phyloP scores from a whole-genome alignment of 2,113 vertebrate species.

The Erpornis zantholeuca region DNA sequence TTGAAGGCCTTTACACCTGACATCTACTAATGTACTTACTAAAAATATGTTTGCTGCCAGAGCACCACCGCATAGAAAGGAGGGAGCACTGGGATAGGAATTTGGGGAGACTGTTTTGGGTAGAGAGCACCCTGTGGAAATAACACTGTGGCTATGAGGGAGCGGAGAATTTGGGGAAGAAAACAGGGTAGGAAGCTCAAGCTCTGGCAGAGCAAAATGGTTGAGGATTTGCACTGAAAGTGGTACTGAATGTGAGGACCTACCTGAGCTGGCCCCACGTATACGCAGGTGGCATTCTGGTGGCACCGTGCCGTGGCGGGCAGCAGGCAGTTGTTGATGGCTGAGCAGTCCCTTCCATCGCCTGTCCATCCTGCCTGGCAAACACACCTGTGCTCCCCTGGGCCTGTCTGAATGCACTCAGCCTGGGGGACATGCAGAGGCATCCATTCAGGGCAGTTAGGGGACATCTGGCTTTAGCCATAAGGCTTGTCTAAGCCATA shows the following conservation, averaged over 20 bases:
- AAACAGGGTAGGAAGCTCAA: neutral
- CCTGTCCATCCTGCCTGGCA: constrained; percentile 87
- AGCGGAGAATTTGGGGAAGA: neutral
- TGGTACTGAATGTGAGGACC: neutral
- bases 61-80: neutral
- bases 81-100: neutral
- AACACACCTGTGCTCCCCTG: constrained; percentile 70
- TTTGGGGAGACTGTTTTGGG: neutral
- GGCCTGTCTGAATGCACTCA: constrained; percentile 78
- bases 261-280: constrained; percentile 90
- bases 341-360: constrained; percentile 83
- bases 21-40: neutral
- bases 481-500: neutral
- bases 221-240: neutral
- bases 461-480: neutral
- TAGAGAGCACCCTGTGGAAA: neutral
- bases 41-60: neutral
- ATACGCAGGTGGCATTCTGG: constrained; percentile 82
- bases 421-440: constrained; percentile 72
- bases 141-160: neutral
- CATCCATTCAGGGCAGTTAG: neutral
- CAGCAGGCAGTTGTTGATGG: constrained; percentile 84
- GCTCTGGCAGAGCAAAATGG: neutral
- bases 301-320: constrained; percentile 77
- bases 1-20: neutral